Evolutionary conservation across 2,888 invertebrate species (phyloP).

Genomic region (Acleris cristana): DNA sequence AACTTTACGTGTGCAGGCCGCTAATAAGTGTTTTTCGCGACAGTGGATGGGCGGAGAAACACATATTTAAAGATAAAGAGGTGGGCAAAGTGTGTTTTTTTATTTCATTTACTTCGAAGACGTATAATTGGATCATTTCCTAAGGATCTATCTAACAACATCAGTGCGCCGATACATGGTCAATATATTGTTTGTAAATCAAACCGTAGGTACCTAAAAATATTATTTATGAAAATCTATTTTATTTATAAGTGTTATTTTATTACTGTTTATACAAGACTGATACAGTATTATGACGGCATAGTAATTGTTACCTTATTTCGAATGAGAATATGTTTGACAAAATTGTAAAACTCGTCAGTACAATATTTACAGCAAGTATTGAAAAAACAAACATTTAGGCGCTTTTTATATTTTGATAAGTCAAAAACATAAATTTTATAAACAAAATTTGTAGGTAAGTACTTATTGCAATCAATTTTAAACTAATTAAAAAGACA

Average conservation of each 20-base stretch:
- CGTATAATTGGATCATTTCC: neutral
- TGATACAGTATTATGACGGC: conserved; percentile 39
- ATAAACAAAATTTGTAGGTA: conserved; percentile 6
- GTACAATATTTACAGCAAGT: conserved; percentile 28
- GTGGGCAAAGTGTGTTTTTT: too few relatives aligned
- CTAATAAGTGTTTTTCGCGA: too few relatives aligned
- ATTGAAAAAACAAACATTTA: conserved; percentile 15
- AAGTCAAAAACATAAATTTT: conserved; percentile 13
- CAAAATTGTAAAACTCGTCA: conserved; percentile 28
- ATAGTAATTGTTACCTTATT: conserved; percentile 40
- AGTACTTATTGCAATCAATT: conserved; percentile 14
- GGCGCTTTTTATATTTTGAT: conserved; percentile 19
- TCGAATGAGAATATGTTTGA: conserved; percentile 46
- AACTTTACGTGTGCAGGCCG: too few relatives aligned
- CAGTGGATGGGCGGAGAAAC: too few relatives aligned
- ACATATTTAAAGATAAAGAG: too few relatives aligned
- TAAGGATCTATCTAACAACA: conserved; percentile 30
- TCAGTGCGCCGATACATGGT: conserved; percentile 52
- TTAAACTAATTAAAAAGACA: conserved; percentile 43
- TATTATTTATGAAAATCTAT: conserved; percentile 57
- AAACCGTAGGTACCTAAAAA: conserved; percentile 61
- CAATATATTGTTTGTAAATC: conserved; percentile 68
- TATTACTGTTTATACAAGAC: conserved; percentile 39
- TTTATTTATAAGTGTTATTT: conserved; percentile 60
- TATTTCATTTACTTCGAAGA: too few relatives aligned